Base-by-base conservation (phyloP, 2,797 vertebrate genomes). In the Zalophus californianus region DNA sequence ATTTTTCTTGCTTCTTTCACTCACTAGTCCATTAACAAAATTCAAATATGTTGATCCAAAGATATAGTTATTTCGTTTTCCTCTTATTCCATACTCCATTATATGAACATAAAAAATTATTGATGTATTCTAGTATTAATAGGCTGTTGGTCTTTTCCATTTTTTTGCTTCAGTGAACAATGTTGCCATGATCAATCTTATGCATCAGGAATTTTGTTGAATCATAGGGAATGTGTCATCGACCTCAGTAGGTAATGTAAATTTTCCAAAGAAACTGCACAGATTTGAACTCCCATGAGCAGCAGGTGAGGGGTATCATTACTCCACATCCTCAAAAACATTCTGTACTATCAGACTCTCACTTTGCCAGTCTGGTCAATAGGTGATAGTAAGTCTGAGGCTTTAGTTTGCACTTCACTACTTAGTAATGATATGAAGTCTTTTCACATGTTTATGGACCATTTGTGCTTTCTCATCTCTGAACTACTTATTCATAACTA, bases 401-500 rank as follows among this genome's bases (percentile, higher is more conserved):
- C 18, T 91, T 73, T 75, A 41, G 38, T 73, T 56, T 73, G 18
- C 44, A 66, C 73, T n/a, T 80, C 35, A 86, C 35, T 80, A 66
- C 21, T 35, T 86, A 44, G 27, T 48, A 29, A 88, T 35, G 44
- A 70, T 44, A 50, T 60, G 70, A 23, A 84, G 32, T 38, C 1
- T 20, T 50, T n/a, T 68, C 52, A 62, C 12, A 35, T 66, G 56
- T 56, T 44, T 44, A 72, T 68, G 29, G 32, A n/a, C 7, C 54
- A 90, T 90, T 86, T 64, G 5, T 92, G 20, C 35, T 96, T 85
- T 72, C 70, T 66, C 16, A 14, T 84, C 62, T 77, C 52, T 90
- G 35, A 96, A 64, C 35, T 64, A 48, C 27, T 35, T 72, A 54
- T 70, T 72, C 62, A 64, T n/a, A 78, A 54, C 23, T 89, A 52